Percentiles rank a stretch among this genome's conserved stretches.
Evolutionary conservation across 2,888 invertebrate genomes (phyloP).

Genomic region (Ochropacha duplaris): DNA sequence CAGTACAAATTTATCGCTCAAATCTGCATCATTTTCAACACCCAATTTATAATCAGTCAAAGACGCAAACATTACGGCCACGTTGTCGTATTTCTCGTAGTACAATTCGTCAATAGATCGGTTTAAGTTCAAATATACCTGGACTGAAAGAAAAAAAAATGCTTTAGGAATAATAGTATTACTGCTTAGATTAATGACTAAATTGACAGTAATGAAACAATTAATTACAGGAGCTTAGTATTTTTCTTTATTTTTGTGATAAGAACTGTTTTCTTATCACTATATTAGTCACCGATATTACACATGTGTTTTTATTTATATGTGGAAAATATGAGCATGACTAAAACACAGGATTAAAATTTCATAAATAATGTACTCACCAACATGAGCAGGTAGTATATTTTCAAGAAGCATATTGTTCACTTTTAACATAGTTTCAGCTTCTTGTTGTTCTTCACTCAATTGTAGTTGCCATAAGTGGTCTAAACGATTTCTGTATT

Average conservation of each 20-base stretch:
- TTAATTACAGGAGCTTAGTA: background rate
- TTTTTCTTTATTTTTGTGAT: background rate
- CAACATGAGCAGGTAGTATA: slow-evolving; percentile 96
- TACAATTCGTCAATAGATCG: slow-evolving; percentile 90
- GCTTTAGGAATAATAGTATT: background rate
- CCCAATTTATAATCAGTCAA: slow-evolving; percentile 91
- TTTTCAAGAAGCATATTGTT: slow-evolving; percentile 95
- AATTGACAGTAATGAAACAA: background rate
- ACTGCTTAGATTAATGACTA: background rate
- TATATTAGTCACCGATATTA: background rate
- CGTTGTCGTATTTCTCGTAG: slow-evolving; percentile 93
- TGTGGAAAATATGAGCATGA: background rate
- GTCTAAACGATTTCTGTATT: slow-evolving; percentile 94
- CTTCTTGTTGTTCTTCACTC: slow-evolving; percentile 92
- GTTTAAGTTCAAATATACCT: slow-evolving; percentile 88
- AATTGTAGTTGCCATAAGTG: slow-evolving; percentile 87
- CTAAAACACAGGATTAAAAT: too few species aligned
- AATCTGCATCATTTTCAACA: slow-evolving; percentile 85
- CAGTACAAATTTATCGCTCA: slow-evolving; percentile 85
- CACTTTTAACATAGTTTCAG: slow-evolving; percentile 92
- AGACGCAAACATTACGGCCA: slow-evolving; percentile 98
- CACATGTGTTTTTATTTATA: background rate
- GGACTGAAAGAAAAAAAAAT: slow-evolving; percentile 80
- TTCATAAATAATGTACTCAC: slow-evolving; percentile 74
- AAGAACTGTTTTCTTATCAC: background rate